A percentile compares a stretch with the other conserved stretches of the same genome.
phyloP scores from a whole-genome alignment of 2,888 invertebrate genomes.

The Polia nebulosa region DNA sequence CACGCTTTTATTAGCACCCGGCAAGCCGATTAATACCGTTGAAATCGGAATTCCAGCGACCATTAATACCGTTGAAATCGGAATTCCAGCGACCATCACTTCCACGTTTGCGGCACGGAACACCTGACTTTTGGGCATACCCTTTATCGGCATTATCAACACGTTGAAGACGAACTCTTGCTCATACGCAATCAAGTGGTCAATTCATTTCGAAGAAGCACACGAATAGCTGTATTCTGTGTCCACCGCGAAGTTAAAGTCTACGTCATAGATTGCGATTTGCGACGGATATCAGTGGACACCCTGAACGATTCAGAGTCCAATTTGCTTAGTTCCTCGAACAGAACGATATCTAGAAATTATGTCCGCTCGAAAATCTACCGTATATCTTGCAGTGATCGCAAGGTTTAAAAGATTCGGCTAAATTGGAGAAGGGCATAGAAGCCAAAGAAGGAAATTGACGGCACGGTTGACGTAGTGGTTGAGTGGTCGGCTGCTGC shows the following conservation, averaged over 20 bases:
- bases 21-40: conserved; percentile 10
- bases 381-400: conserved; percentile 19
- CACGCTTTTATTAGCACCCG: not conserved
- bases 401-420: not conserved
- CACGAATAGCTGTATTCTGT: conserved; percentile 25
- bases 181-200: conserved; percentile 1
- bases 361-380: conserved; percentile 18
- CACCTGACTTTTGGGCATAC: not conserved
- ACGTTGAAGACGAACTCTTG: conserved; percentile 3
- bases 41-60: conserved; percentile 14
- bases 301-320: not conserved
- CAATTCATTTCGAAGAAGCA: conserved; percentile 7
- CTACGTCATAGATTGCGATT: conserved; percentile 13
- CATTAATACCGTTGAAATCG: not conserved
- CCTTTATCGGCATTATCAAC: not conserved
- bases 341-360: no score
- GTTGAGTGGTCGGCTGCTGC: no score
- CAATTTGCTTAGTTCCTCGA: not conserved
- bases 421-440: not conserved
- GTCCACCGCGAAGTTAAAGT: conserved; percentile 32
- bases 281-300: conserved; percentile 13
- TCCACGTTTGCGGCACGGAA: conserved; percentile 16
- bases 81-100: conserved; percentile 7
- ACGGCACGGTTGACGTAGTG: no score
- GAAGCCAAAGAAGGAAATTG: not conserved